Evolutionary conservation across 2,113 vertebrate species (phyloP), one percentile per base, ranked within the genome.

Genomic region (Mastomys coucha): DNA sequence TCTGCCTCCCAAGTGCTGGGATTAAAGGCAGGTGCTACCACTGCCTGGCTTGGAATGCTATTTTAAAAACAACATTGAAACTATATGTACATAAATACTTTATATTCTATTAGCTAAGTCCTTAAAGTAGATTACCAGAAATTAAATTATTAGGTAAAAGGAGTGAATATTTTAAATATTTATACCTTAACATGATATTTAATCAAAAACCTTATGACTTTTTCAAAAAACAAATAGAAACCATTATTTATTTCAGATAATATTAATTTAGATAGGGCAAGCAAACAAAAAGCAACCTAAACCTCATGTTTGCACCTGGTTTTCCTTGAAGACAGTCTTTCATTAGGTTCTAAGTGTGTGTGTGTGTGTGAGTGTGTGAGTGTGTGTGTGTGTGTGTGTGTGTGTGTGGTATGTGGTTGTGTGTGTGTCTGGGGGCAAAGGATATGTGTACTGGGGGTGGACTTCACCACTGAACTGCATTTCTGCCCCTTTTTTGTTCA

Each of bases 261-360:
- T 72, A 14, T 84, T 81, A 76, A 56, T 96, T 94, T 45, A 65
- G 31, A 53, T 45, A 94, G 80, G 53, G n/a, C 56, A 91, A 81
- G 42, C n/a, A 58, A 58, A 42, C 20, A 53, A 53, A 94, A 88
- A 49, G n/a, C n/a, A 58, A 69, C 51, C 6, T 45, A 60, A 69
- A 88, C 39, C 3, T 88, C 8, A 33, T 56, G 80, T 94, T 81
- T 65, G 39, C 11, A 28, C 56, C 58, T 88, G 16, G 9, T 9
- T 91, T 33, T 26, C 89, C 58, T 42, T 42, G 82, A 78, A 93
- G 39, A 58, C 60, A 86, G 28, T 87, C 31, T 94, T 96, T 85
- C 77, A 17, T 92, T 96, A 73, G 63, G 56, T 72, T 53, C 45
- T 45, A 45, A 45, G 45, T n/a, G 2, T 26, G 19, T 24, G 16